A percentile compares a stretch with the other conserved stretches of the same genome.
These are phyloP conservation scores for Rhingia campestris DNA, from an alignment of 2,888 invertebrate species.

Conservation along the genomic window DNA sequence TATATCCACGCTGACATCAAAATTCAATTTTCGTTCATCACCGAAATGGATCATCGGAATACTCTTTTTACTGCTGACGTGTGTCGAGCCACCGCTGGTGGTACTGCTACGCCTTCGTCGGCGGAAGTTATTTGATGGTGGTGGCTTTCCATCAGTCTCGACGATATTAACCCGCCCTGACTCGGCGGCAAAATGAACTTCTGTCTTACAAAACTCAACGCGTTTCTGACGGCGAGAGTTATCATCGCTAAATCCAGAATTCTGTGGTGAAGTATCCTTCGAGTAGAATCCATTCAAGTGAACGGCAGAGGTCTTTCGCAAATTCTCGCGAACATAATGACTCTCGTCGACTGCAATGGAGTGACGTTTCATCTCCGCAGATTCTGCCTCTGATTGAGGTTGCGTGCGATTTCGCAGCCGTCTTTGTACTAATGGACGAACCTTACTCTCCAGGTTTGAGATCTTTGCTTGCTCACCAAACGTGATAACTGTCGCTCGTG, in stretches of 20 bases:
- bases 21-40: slow-evolving; percentile 80
- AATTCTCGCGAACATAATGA: slow-evolving; percentile 82
- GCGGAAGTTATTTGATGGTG: slow-evolving; percentile 91
- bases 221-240: slow-evolving; percentile 84
- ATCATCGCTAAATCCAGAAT: slow-evolving; percentile 75
- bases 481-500: slow-evolving; percentile 80
- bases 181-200: slow-evolving; percentile 93
- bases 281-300: slow-evolving; percentile 79
- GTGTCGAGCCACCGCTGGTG: slow-evolving; percentile 68
- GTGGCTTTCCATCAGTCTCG: slow-evolving; percentile 93
- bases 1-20: slow-evolving; percentile 28
- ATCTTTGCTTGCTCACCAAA: slow-evolving; percentile 77
- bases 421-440: slow-evolving; percentile 69
- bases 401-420: slow-evolving; percentile 71
- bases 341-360: slow-evolving; percentile 85
- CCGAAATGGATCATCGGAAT: slow-evolving; percentile 88
- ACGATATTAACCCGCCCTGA: slow-evolving; percentile 93
- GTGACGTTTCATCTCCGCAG: slow-evolving; percentile 82
- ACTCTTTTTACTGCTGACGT: slow-evolving; percentile 79
- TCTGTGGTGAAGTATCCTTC: slow-evolving; percentile 59
- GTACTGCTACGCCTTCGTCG: slow-evolving; percentile 85
- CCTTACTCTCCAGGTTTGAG: slow-evolving; percentile 27
- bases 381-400: slow-evolving; percentile 69
- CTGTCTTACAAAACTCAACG: slow-evolving; percentile 94
- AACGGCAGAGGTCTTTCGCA: slow-evolving; percentile 80